Percentiles rank a stretch among this genome's conserved stretches.
phyloP scores from a whole-genome alignment of 92 coral and sea anemone species.

The Metridium senile region DNA sequence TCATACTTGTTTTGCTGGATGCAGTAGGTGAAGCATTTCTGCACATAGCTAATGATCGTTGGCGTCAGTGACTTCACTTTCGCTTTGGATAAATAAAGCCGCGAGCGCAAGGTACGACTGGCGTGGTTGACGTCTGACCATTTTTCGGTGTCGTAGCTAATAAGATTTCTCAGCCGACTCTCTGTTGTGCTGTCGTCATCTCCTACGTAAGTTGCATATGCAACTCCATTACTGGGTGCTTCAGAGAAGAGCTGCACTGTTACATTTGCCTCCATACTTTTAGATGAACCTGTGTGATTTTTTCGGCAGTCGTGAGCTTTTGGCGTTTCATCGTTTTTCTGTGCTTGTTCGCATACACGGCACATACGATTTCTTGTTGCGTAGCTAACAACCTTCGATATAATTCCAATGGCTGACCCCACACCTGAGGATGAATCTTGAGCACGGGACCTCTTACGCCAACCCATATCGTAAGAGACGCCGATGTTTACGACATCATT shows the following conservation, averaged over 20 bases:
- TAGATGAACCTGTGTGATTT: constrained; percentile 29
- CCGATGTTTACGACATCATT: neutral
- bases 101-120: constrained; percentile 28
- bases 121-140: constrained; percentile 40
- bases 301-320: constrained; percentile 36
- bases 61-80: constrained; percentile 37
- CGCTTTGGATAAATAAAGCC: constrained; percentile 22
- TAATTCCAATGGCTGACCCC: constrained; percentile 30
- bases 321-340: neutral
- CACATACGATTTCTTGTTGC: constrained; percentile 28
- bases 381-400: constrained; percentile 19
- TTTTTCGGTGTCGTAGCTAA: constrained; percentile 20
- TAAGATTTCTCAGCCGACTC: neutral
- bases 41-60: constrained; percentile 16
- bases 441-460: constrained; percentile 21
- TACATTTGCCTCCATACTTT: constrained; percentile 28
- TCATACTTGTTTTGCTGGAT: constrained; percentile 46
- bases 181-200: constrained; percentile 35
- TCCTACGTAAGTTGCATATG: constrained; percentile 10
- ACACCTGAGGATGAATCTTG: constrained; percentile 34
- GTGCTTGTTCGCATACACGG: too few species aligned
- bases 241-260: constrained; percentile 20
- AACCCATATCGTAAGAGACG: constrained; percentile 31
- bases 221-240: constrained; percentile 8
- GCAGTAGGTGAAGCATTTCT: constrained; percentile 41